Percentiles rank a stretch among this genome's conserved stretches.
These are phyloP conservation scores for Brachyptera risi DNA, from an alignment of 2,888 invertebrate genomes.

Conservation along the genomic window DNA sequence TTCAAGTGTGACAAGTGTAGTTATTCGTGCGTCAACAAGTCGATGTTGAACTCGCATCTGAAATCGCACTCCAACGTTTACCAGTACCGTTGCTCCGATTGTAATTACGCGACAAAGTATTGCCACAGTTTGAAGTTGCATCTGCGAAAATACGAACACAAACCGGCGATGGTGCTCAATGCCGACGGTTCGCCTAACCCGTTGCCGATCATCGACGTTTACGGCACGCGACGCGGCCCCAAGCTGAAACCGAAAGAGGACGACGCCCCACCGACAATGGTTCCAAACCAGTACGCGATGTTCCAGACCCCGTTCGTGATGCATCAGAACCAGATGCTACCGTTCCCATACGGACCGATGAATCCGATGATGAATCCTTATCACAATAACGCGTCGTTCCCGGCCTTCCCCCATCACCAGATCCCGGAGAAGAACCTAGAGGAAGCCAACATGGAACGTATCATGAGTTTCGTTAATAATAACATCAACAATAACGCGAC, in stretches of 20 bases:
- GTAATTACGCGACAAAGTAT: constrained; percentile 95
- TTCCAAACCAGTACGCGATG: constrained; percentile 21
- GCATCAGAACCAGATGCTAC: not conserved
- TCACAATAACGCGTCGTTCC: not conserved
- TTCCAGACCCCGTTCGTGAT: constrained; percentile 16
- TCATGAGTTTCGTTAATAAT: constrained; percentile 22
- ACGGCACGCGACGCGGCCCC: constrained; percentile 84
- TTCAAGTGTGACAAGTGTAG: constrained; percentile 88
- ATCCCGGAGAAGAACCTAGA: not conserved
- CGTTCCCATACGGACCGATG: constrained; percentile 23
- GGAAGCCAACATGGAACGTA: constrained; percentile 10
- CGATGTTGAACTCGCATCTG: constrained; percentile 97
- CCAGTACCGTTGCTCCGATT: constrained; percentile 89
- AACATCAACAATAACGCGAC: constrained; percentile 11
- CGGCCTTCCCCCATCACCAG: not conserved
- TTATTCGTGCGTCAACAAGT: constrained; percentile 94
- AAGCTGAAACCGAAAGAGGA: constrained; percentile 51
- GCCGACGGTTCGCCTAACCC: constrained; percentile 87
- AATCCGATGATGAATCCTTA: not conserved
- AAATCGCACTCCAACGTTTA: constrained; percentile 93
- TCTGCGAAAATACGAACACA: constrained; percentile 85
- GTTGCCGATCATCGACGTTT: constrained; percentile 82
- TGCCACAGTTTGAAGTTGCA: constrained; percentile 96
- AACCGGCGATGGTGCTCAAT: constrained; percentile 85
- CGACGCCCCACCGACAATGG: not conserved